Percentiles rank a stretch among this genome's conserved stretches.
These are phyloP conservation scores for Scaptomyza tumidula DNA, from an alignment of 2,888 invertebrate species.

Conservation along the genomic window DNA sequence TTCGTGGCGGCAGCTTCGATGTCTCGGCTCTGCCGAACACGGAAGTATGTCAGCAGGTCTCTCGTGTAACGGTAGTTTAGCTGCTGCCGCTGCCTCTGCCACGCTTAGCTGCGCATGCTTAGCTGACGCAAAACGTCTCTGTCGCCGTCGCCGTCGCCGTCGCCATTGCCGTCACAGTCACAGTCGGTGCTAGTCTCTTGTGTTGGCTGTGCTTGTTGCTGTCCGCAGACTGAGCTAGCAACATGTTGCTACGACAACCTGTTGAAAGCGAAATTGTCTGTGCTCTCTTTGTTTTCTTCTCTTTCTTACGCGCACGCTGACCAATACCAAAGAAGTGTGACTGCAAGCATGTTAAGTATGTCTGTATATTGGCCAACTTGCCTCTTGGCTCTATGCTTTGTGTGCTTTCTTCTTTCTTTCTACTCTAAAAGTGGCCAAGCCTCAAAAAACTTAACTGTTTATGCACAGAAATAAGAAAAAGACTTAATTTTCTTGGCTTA, in stretches of 20 bases:
- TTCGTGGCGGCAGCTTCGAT: constrained; percentile 48
- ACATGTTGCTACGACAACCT: constrained; percentile 80
- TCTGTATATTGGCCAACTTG: constrained; percentile 39
- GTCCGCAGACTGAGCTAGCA: constrained; percentile 61
- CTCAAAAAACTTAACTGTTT: constrained; percentile 78
- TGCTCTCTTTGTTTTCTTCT: constrained; percentile 29
- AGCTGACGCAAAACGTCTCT: constrained; percentile 58
- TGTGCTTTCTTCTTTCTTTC: constrained; percentile 54
- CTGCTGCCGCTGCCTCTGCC: constrained; percentile 62
- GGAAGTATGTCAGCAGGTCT: constrained; percentile 85
- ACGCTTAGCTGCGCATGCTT: constrained; percentile 77
- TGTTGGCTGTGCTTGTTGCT: constrained; percentile 40
- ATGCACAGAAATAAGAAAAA: constrained; percentile 54
- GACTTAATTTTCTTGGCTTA: constrained; percentile 53
- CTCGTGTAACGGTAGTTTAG: constrained; percentile 84
- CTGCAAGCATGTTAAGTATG: constrained; percentile 27
- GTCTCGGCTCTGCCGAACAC: constrained; percentile 77
- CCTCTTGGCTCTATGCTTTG: constrained; percentile 29
- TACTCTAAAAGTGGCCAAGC: constrained; percentile 61
- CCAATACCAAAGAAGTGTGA: constrained; percentile 58
- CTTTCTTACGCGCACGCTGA: constrained; percentile 29
- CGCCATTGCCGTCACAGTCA: constrained; percentile 28
- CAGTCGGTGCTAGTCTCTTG: constrained; percentile 20
- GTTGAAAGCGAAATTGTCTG: constrained; percentile 84
- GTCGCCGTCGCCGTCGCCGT: constrained; percentile 25